Evolutionary conservation across 2,113 vertebrate species (phyloP).

Genomic region (Mesembrinibis cayennensis): DNA sequence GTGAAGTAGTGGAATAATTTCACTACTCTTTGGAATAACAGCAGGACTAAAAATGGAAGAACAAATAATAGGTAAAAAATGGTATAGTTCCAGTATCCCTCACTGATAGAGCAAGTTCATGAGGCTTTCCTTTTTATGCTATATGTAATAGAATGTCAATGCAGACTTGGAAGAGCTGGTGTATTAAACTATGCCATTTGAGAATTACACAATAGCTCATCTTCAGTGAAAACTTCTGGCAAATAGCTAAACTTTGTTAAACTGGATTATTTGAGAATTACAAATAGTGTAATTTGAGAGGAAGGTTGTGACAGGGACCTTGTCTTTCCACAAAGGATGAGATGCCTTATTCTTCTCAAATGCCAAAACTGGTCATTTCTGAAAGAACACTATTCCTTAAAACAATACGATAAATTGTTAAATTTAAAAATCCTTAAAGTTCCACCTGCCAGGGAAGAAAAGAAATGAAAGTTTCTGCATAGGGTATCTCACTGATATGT

Average conservation of each 20-base stretch:
- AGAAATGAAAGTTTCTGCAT: neutral
- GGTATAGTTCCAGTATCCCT: neutral
- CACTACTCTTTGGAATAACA: neutral
- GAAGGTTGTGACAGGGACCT: constrained; percentile 29
- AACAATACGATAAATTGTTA: neutral
- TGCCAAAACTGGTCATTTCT: neutral
- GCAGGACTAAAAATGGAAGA: constrained; percentile 55
- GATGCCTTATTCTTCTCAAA: constrained; percentile 7
- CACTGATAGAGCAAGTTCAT: constrained; percentile 11
- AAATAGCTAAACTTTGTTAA: constrained; percentile 22
- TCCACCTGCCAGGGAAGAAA: neutral
- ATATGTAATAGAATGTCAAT: neutral
- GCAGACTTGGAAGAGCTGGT: constrained; percentile 45
- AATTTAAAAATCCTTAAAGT: neutral
- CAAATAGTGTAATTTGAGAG: constrained; percentile 34
- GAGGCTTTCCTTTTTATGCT: constrained; percentile 51
- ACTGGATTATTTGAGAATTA: constrained; percentile 56
- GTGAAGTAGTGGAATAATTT: neutral
- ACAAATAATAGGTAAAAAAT: constrained; percentile 58
- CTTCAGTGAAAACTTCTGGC: constrained; percentile 42
- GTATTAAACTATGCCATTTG: constrained; percentile 29
- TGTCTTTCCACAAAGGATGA: constrained; percentile 28
- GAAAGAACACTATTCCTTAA: neutral
- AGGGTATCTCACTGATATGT: neutral
- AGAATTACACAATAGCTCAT: constrained; percentile 39